Evolutionary conservation across 2,113 vertebrate species (phyloP).

Genomic region (Lynx canadensis): DNA sequence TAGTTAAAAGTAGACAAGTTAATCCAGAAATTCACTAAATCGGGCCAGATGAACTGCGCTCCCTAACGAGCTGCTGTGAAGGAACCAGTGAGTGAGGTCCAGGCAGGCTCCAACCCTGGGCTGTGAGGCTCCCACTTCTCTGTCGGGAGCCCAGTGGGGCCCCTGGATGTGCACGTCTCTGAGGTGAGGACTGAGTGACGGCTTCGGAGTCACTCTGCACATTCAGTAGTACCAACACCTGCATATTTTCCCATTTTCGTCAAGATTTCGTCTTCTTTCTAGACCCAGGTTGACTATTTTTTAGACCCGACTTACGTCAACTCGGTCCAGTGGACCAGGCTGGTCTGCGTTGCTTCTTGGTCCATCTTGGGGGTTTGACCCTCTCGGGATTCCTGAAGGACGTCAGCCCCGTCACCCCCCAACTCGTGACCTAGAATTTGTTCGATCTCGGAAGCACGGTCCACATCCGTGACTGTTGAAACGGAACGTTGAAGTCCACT

Average conservation of each 20-base stretch:
- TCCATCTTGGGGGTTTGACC: neutral
- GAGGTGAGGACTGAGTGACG: too few relatives aligned
- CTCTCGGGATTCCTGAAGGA: neutral
- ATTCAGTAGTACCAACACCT: neutral
- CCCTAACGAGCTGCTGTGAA: accelerated
- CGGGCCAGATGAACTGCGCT: accelerated
- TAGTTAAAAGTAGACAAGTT: neutral
- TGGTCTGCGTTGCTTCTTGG: neutral
- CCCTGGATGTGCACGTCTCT: neutral
- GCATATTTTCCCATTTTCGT: neutral
- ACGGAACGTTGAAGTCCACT: neutral
- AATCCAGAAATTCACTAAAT: neutral
- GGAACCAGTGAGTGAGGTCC: too few relatives aligned
- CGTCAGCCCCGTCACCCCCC: accelerated
- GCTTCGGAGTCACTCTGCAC: accelerated
- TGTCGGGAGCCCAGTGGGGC: neutral
- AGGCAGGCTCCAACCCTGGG: accelerated
- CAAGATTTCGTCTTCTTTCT: neutral
- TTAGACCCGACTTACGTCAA: neutral
- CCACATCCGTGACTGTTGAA: neutral
- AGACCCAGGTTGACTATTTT: neutral
- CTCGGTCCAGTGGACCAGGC: neutral
- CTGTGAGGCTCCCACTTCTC: accelerated
- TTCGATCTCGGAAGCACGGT: neutral
- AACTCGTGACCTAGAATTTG: neutral